These are phyloP conservation scores for Syrphus vitripennis DNA, from an alignment of 2,888 invertebrate species.

Conservation along the genomic window DNA sequence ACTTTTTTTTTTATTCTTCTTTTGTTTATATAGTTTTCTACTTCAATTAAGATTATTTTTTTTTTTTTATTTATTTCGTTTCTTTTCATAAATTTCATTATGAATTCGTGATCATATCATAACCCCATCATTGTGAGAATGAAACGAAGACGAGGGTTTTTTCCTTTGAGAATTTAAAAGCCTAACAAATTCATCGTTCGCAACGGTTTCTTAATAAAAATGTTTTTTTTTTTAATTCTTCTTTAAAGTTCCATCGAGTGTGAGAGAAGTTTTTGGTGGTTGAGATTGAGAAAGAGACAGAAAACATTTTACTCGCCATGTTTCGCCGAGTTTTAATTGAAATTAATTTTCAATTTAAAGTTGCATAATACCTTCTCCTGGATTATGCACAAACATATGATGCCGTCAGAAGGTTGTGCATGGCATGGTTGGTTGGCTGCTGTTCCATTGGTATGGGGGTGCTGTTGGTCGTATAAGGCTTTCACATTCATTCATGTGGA, in stretches of 20 bases:
- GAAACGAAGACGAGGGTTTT: neutral
- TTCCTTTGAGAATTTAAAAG: conserved; percentile 26
- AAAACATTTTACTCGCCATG: conserved; percentile 54
- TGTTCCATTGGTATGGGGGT: neutral
- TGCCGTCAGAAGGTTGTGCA: conserved; percentile 8
- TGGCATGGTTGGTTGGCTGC: neutral
- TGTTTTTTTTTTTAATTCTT: neutral
- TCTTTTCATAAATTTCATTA: conserved; percentile 65
- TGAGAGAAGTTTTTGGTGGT: neutral
- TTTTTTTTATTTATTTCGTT: conserved; percentile 16
- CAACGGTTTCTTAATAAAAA: conserved; percentile 53
- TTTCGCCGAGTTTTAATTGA: conserved; percentile 65
- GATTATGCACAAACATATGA: conserved; percentile 1
- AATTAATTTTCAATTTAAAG: conserved; percentile 67
- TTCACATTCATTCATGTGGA: conserved; percentile 9
- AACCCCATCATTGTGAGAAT: conserved; percentile 5
- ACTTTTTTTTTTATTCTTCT: conserved; percentile 4
- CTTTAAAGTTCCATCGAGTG: neutral
- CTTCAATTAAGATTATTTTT: conserved; percentile 55
- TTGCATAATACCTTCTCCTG: conserved; percentile 54
- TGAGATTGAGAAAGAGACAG: neutral
- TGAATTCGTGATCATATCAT: conserved; percentile 64
- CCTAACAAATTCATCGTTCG: conserved; percentile 52
- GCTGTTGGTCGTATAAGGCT: neutral
- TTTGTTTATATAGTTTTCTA: conserved; percentile 51